A percentile compares a stretch with the other conserved stretches of the same genome.
Conservation (phyloP, 2,113 vertebrate species). For the Mesembrinibis cayennensis region DNA sequence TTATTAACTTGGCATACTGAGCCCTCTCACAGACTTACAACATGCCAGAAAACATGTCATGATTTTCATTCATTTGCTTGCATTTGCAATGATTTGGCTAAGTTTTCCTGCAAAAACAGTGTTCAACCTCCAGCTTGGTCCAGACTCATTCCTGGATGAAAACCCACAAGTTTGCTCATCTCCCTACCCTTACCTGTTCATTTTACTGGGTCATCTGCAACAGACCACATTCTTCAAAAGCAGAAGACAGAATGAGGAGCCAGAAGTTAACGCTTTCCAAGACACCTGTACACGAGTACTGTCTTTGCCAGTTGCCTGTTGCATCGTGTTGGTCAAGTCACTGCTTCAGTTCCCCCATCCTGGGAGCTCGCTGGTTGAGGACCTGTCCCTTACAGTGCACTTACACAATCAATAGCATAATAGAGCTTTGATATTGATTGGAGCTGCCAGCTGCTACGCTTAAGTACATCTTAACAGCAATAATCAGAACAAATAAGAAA, state of each 20-base stretch:
- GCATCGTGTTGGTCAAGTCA: neutral
- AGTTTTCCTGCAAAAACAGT: neutral
- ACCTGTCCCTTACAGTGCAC: neutral
- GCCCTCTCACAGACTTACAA: neutral
- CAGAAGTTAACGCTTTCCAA: neutral
- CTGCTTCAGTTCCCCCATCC: neutral
- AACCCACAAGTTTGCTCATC: neutral
- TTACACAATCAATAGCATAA: neutral
- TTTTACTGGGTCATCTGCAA: neutral
- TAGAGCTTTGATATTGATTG: neutral
- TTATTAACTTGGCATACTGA: neutral
- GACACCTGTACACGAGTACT: neutral
- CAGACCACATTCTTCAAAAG: neutral
- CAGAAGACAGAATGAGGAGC: neutral
- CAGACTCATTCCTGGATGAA: neutral
- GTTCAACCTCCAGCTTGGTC: neutral
- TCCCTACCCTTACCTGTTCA: neutral
- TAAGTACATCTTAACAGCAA: neutral
- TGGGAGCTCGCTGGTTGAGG: fast-evolving
- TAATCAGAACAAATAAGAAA: neutral
- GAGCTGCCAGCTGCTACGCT: neutral
- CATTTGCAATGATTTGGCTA: neutral
- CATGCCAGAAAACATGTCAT: neutral
- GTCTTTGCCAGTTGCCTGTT: neutral
- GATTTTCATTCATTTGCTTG: neutral